Percentiles rank a stretch among this genome's conserved stretches.
phyloP scores from a whole-genome alignment of 2,888 invertebrate genomes.

The Octonoba sinensis region DNA sequence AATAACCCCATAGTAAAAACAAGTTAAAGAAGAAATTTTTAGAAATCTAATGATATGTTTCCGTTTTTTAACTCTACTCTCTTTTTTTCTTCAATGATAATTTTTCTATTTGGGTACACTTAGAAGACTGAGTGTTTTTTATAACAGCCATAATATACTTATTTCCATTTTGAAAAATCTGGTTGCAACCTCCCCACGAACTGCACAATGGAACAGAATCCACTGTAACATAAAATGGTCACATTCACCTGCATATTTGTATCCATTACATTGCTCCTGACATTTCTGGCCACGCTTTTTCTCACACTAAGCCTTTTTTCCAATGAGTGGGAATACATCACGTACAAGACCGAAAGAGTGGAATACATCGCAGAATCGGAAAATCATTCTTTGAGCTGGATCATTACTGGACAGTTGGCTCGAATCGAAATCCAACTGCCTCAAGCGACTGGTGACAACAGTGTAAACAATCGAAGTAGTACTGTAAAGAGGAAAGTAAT shows the following conservation, averaged over 20 bases:
- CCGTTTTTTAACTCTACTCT: no score
- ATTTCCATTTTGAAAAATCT: no score
- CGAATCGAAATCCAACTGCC: conserved; percentile 4
- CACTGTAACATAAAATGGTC: conserved; percentile 25
- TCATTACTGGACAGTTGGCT: neutral
- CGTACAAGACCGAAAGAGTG: conserved; percentile 80
- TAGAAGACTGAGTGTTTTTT: no score
- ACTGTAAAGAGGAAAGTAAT: conserved; percentile 64
- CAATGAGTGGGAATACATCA: conserved; percentile 90
- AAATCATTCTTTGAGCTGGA: conserved; percentile 43
- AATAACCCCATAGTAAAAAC: no score
- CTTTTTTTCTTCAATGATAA: no score
- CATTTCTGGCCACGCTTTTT: conserved; percentile 66
- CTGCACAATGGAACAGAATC: neutral
- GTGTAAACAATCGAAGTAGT: conserved; percentile 10
- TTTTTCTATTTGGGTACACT: no score
- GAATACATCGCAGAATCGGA: conserved; percentile 28
- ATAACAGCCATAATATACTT: no score
- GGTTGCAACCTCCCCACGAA: neutral
- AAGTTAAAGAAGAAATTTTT: no score
- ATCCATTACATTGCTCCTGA: conserved; percentile 75
- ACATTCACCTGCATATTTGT: conserved; percentile 74
- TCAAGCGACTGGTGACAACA: neutral
- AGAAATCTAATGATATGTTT: no score
- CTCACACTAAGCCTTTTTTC: conserved; percentile 83